phyloP scores from a whole-genome alignment of 2,888 invertebrate genomes.

The Synergus japonicus region DNA sequence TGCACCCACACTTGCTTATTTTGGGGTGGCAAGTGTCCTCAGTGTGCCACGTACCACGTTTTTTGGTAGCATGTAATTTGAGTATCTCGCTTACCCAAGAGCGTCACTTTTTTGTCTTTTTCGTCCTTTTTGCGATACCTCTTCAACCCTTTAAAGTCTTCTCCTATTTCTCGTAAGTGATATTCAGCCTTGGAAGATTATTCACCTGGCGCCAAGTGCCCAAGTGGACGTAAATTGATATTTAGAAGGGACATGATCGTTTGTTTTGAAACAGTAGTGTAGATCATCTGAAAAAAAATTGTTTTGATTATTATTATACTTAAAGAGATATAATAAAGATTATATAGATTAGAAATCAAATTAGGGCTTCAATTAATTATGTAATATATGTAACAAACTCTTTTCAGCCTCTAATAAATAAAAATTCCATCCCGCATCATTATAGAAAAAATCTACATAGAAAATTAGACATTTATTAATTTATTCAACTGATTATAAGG shows the following conservation, averaged over 20 bases:
- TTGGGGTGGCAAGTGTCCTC: conserved; percentile 4
- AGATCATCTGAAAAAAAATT: not conserved
- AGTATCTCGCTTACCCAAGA: not conserved
- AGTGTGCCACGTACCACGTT: conserved; percentile 12
- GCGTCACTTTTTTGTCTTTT: not conserved
- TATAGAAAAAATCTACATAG: not conserved
- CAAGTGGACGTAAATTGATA: conserved; percentile 16
- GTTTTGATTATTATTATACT: not conserved
- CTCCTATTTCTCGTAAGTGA: conserved; percentile 26
- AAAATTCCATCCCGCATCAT: too few species aligned
- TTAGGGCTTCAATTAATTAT: too few species aligned
- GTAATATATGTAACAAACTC: too few species aligned
- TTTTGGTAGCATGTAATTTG: conserved; percentile 20
- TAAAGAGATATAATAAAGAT: too few species aligned
- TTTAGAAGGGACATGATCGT: not conserved
- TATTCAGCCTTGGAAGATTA: conserved; percentile 24
- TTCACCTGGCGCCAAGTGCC: conserved; percentile 13
- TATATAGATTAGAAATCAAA: too few species aligned
- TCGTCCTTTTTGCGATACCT: not conserved
- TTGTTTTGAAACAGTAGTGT: not conserved
- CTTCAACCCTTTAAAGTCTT: conserved; percentile 23
- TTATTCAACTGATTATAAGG: not conserved
- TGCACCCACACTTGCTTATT: conserved; percentile 1
- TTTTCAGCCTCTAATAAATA: too few species aligned
- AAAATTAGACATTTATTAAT: not conserved